Evolutionary conservation across 2,888 invertebrate species (phyloP).

Genomic region (Cantharis lateralis): DNA sequence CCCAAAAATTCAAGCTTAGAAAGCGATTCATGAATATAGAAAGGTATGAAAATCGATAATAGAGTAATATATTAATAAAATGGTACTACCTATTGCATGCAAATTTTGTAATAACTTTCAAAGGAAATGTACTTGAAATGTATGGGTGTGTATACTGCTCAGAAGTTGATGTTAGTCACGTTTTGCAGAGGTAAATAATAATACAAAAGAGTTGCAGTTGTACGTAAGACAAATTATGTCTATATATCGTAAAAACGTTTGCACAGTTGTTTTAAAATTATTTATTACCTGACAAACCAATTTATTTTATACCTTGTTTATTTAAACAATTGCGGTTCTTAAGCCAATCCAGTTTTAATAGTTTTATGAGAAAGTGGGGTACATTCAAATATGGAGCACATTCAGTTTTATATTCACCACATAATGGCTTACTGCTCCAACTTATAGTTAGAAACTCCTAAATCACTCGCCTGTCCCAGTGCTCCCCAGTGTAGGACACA

Average conservation of each 20-base stretch:
- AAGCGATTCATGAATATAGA: neutral
- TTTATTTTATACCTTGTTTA: neutral
- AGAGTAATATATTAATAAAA: neutral
- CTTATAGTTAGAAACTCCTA: no score
- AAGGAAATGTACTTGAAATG: neutral
- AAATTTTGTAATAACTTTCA: neutral
- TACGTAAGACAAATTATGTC: constrained; percentile 1
- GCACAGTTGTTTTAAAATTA: neutral
- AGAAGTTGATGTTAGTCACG: constrained; percentile 20
- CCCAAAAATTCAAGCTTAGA: neutral
- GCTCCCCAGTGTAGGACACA: no score
- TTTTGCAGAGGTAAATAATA: constrained; percentile 6
- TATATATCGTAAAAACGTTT: neutral
- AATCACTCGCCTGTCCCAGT: no score
- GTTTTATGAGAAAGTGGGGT: neutral
- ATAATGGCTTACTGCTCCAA: no score
- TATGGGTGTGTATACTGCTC: constrained; percentile 15
- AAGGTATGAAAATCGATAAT: neutral
- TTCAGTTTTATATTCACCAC: no score
- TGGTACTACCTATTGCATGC: neutral
- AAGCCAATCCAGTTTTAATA: neutral
- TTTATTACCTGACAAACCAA: neutral
- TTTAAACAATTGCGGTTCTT: neutral
- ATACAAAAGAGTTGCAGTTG: neutral
- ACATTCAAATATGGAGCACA: neutral